Conservation (phyloP, 2,113 vertebrate species). For the Cettia cetti region DNA sequence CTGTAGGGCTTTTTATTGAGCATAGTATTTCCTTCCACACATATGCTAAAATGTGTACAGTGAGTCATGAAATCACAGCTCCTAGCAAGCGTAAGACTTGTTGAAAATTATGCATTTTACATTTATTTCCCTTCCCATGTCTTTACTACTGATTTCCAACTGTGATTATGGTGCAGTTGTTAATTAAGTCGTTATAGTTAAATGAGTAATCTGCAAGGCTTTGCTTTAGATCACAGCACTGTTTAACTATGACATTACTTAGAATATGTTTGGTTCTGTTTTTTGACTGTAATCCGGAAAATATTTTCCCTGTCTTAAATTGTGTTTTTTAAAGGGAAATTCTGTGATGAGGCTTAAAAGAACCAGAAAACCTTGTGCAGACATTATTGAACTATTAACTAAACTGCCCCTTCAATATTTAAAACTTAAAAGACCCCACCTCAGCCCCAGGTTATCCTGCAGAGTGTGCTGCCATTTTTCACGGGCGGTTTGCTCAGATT, state of each 20-base stretch:
- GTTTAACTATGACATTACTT: not conserved
- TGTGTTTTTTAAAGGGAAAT: not conserved
- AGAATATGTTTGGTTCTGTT: not conserved
- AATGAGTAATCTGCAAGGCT: not conserved
- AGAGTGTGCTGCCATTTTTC: not conserved
- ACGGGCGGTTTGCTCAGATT: not conserved
- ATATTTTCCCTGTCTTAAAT: not conserved
- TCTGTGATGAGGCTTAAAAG: not conserved
- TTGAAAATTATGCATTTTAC: not conserved
- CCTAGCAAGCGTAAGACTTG: not conserved
- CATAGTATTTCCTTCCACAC: not conserved
- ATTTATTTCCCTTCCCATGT: not conserved
- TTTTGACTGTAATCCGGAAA: not conserved
- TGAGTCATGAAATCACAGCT: not conserved
- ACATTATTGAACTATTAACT: not conserved
- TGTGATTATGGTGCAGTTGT: not conserved
- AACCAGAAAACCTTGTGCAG: not conserved
- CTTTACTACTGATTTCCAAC: constrained; percentile 9
- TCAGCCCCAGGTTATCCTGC: not conserved
- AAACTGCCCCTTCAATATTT: not conserved
- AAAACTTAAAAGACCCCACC: not conserved
- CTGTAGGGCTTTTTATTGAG: not conserved
- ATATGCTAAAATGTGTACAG: not conserved
- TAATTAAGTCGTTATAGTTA: not conserved
- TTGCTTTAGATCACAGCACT: not conserved